Conservation (phyloP, 2,888 invertebrate species). For the Linhomoeus sp. region DNA sequence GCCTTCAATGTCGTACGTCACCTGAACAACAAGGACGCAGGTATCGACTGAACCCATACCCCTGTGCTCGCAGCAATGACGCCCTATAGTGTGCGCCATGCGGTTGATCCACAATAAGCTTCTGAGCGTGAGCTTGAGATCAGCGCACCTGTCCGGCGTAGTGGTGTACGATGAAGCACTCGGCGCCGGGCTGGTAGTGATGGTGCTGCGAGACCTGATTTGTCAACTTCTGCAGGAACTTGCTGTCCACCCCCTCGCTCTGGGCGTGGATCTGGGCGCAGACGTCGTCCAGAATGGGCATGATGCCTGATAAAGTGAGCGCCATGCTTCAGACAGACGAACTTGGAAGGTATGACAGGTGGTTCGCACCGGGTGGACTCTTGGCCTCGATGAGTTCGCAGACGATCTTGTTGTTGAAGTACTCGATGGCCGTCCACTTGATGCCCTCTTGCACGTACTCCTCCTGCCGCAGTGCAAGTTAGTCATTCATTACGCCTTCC, state of each 20-base stretch:
- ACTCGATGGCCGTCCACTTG: slow-evolving; percentile 46
- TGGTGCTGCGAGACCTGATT: slow-evolving; percentile 37
- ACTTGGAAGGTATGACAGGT: neutral
- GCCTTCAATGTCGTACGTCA: slow-evolving; percentile 41
- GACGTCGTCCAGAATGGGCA: slow-evolving; percentile 45
- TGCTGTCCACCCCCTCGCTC: slow-evolving; percentile 41
- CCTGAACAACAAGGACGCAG: slow-evolving; percentile 19
- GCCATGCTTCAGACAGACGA: neutral
- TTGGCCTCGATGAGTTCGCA: slow-evolving; percentile 46
- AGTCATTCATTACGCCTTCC: neutral
- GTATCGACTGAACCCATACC: too few relatives aligned
- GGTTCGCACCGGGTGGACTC: slow-evolving; percentile 36
- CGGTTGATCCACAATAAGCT: too few relatives aligned
- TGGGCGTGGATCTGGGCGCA: slow-evolving; percentile 49
- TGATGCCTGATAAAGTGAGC: slow-evolving; percentile 28
- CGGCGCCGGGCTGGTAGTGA: slow-evolving; percentile 39
- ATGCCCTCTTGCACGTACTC: slow-evolving; percentile 47
- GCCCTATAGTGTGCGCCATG: neutral
- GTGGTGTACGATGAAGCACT: slow-evolving; percentile 43
- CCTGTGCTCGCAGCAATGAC: neutral
- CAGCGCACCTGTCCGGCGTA: slow-evolving; percentile 45
- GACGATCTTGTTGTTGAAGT: slow-evolving; percentile 49
- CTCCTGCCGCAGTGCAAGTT: slow-evolving; percentile 37
- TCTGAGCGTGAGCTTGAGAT: neutral
- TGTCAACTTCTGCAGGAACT: slow-evolving; percentile 36